Percentiles rank a stretch among this genome's conserved stretches.
Conservation (phyloP, 2,113 vertebrate species). For the Paralichthys olivaceus region DNA sequence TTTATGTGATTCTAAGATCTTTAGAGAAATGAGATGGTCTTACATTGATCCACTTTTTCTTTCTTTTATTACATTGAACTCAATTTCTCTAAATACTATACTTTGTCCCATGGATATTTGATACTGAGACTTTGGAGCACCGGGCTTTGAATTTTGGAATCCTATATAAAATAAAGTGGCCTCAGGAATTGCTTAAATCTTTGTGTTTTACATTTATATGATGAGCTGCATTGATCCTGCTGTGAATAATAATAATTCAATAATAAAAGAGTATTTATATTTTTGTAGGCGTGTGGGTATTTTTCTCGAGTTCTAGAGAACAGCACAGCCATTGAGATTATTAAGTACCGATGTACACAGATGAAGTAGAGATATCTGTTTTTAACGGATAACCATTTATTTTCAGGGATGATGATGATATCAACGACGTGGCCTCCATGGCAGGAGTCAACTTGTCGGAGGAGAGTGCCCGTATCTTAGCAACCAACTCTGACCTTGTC, state of each 20-base stretch:
- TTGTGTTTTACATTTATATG: background rate
- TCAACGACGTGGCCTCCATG: slow-evolving; percentile 94
- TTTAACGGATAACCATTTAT: too few relatives aligned
- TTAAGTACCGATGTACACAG: background rate
- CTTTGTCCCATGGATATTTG: background rate
- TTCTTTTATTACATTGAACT: too few relatives aligned
- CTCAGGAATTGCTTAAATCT: background rate
- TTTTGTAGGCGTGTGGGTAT: too few relatives aligned
- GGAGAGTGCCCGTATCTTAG: slow-evolving; percentile 91
- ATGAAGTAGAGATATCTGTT: background rate
- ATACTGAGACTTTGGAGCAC: background rate
- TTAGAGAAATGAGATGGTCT: too few relatives aligned
- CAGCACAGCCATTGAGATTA: too few relatives aligned
- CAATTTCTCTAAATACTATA: background rate
- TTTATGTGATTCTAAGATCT: too few relatives aligned
- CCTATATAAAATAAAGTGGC: background rate
- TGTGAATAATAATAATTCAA: too few relatives aligned
- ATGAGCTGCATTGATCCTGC: background rate
- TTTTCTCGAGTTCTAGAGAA: too few relatives aligned
- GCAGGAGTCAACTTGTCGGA: slow-evolving; percentile 93
- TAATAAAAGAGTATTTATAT: too few relatives aligned
- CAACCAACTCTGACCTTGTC: slow-evolving; percentile 91
- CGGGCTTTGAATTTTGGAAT: too few relatives aligned
- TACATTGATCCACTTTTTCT: too few relatives aligned
- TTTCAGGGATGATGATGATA: slow-evolving; percentile 90